Percentiles rank a stretch among this genome's conserved stretches.
Conservation (phyloP, 1,140 invertebrate species). For the Diploscapter pachys region DNA sequence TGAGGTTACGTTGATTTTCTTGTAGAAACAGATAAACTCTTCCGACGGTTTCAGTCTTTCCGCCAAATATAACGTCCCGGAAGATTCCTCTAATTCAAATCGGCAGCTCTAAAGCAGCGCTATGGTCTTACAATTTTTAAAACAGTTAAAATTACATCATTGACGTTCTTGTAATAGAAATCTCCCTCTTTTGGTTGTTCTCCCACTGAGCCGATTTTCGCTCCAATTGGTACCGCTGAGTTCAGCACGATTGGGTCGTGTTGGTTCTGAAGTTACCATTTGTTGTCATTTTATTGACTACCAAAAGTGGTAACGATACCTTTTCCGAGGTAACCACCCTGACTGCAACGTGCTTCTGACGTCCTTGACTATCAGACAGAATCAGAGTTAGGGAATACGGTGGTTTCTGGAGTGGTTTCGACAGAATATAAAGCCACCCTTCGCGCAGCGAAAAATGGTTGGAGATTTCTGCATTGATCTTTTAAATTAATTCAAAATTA, state of each 20-base stretch:
- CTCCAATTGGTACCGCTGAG: constrained; percentile 25
- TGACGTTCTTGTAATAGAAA: background rate
- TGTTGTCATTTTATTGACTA: constrained; percentile 12
- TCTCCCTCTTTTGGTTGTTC: constrained; percentile 74
- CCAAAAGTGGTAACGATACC: constrained; percentile 3
- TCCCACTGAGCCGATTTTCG: constrained; percentile 27
- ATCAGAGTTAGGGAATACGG: constrained; percentile 31
- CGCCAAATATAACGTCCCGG: constrained; percentile 19
- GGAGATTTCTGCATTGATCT: constrained; percentile 18
- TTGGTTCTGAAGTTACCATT: constrained; percentile 20
- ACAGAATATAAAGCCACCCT: constrained; percentile 18
- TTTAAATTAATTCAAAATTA: too few relatives aligned
- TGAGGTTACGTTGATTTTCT: constrained; percentile 8
- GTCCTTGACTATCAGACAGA: constrained; percentile 34
- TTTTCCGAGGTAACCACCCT: constrained; percentile 39
- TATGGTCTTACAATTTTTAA: too few relatives aligned
- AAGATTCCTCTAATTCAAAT: constrained; percentile 24
- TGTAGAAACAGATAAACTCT: constrained; percentile 16
- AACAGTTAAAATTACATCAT: background rate
- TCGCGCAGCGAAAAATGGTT: constrained; percentile 29
- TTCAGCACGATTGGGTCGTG: constrained; percentile 6
- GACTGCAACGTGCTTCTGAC: constrained; percentile 54
- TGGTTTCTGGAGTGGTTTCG: constrained; percentile 3
- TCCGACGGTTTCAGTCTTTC: constrained; percentile 12
- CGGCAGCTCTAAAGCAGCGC: background rate